Percentiles rank a stretch among this genome's conserved stretches.
Conservation (phyloP, 30 jellyfish, hydroid and myxozoan species). For the Phacellophora camtschatica region DNA sequence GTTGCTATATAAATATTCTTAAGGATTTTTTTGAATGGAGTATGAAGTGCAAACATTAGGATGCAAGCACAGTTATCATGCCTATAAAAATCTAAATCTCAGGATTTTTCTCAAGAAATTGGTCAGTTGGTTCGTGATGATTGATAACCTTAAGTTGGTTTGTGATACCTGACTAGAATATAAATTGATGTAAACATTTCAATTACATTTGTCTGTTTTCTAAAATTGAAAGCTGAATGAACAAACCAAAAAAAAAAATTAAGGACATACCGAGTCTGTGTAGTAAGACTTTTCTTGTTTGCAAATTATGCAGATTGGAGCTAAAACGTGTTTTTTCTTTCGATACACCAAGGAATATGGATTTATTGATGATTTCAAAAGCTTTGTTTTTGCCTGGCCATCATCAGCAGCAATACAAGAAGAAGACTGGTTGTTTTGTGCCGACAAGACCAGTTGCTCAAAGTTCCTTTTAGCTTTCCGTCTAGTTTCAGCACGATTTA, state of each 20-base stretch:
- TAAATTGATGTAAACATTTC: no score
- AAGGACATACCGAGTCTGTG: slow-evolving; percentile 31
- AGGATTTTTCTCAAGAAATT: no score
- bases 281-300: slow-evolving; percentile 30
- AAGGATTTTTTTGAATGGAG: no score
- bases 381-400: not conserved
- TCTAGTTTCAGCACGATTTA: not conserved
- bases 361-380: not conserved
- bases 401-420: slow-evolving; percentile 3
- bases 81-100: no score
- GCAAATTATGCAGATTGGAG: slow-evolving; percentile 20
- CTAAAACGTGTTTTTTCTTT: slow-evolving; percentile 5
- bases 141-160: no score
- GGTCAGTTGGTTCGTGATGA: no score
- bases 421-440: not conserved
- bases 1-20: no score
- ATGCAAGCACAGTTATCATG: no score
- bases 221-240: not conserved
- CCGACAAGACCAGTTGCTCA: not conserved
- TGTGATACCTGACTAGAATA: no score
- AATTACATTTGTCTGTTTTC: no score
- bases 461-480: not conserved
- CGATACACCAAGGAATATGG: not conserved
- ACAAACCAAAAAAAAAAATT: not conserved
- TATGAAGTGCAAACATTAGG: no score